These are phyloP conservation scores for Hypotaenidia philippensis DNA, from an alignment of 2,797 vertebrate species.

Conservation along the genomic window DNA sequence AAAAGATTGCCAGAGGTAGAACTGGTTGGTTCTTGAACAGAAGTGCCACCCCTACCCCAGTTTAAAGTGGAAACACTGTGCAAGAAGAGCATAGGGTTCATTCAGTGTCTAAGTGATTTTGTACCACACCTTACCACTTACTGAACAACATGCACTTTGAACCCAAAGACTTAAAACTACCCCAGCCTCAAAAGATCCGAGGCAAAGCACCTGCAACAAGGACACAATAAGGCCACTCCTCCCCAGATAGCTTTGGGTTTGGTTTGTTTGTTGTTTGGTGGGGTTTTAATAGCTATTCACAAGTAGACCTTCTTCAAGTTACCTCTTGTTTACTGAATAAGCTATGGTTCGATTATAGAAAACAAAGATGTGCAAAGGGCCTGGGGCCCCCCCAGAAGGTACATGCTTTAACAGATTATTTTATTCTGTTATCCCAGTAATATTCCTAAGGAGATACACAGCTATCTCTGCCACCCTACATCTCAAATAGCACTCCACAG, in stretches of 20 bases:
- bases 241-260: not conserved
- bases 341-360: not conserved
- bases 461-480: not conserved
- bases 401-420: not conserved
- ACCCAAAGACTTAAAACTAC: not conserved
- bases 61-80: not conserved
- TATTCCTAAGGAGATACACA: not conserved
- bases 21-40: not conserved
- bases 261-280: not conserved
- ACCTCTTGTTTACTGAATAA: not conserved
- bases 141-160: accelerated
- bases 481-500: not conserved
- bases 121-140: not conserved
- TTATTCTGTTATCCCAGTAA: not conserved
- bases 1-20: not conserved
- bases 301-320: not conserved
- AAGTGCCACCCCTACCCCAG: not conserved
- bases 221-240: not conserved
- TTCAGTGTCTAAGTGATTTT: not conserved
- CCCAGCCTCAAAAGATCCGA: not conserved
- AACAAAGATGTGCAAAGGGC: not conserved
- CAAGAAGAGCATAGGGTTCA: not conserved
- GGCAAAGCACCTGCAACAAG: not conserved
- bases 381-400: not conserved
- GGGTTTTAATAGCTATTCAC: not conserved